Evolutionary conservation across 2,797 vertebrate genomes (phyloP).

Genomic region (Hapalemur alaotrensis): DNA sequence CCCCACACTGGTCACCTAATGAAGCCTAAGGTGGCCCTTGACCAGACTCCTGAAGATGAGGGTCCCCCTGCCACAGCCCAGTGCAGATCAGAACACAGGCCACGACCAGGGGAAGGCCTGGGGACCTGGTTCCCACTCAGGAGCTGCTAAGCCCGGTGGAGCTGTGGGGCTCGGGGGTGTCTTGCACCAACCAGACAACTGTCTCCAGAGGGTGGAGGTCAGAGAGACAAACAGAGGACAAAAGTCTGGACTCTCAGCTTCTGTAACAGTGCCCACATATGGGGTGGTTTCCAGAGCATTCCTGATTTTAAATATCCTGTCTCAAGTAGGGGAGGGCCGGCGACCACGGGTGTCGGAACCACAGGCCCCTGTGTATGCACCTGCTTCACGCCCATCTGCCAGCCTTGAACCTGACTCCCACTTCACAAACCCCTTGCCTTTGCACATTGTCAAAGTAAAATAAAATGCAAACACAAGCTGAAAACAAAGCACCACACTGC

Average conservation of each 20-base stretch:
- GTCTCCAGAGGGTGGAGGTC: neutral
- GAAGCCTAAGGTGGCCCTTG: neutral
- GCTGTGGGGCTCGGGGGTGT: fast-evolving
- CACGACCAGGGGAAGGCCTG: neutral
- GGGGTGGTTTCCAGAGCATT: neutral
- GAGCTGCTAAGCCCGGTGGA: neutral
- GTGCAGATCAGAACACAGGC: neutral
- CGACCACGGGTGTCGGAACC: neutral
- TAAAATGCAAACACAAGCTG: neutral
- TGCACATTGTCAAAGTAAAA: neutral
- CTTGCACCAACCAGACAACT: neutral
- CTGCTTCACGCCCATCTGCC: neutral
- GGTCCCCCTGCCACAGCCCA: neutral
- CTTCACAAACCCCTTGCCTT: neutral
- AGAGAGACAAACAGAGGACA: neutral
- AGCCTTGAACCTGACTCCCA: neutral
- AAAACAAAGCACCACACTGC: fast-evolving
- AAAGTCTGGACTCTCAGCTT: neutral
- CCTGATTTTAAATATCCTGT: neutral
- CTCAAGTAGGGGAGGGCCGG: neutral
- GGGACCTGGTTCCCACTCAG: neutral
- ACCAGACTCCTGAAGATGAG: neutral
- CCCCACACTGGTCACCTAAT: fast-evolving
- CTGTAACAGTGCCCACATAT: fast-evolving
- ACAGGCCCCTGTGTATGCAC: neutral